Percentiles rank a stretch among this genome's conserved stretches.
Evolutionary conservation across 2,113 vertebrate species (phyloP).

Genomic region (Lutjanus erythropterus): DNA sequence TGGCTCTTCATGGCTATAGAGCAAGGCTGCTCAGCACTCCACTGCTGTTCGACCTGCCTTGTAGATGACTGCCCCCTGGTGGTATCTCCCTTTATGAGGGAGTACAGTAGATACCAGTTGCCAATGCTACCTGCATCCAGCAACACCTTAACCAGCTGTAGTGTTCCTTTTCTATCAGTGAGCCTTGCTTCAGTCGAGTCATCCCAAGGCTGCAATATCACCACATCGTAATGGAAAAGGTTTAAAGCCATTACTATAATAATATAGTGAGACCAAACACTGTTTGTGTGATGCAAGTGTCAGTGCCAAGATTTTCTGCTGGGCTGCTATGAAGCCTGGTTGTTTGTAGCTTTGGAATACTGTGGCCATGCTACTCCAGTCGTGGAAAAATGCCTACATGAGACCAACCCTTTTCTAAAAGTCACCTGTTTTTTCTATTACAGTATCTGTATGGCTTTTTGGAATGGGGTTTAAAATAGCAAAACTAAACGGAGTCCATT

Average conservation of each 20-base stretch:
- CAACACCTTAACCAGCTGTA: conserved; percentile 62
- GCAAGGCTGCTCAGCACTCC: conserved; percentile 22
- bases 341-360: conserved; percentile 81
- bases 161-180: conserved; percentile 52
- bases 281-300: conserved; percentile 81
- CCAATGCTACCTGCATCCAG: conserved; percentile 59
- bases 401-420: conserved; percentile 78
- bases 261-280: conserved; percentile 84
- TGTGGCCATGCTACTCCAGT: conserved; percentile 77
- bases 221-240: conserved; percentile 61
- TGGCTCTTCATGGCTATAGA: conserved; percentile 32
- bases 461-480: conserved; percentile 56
- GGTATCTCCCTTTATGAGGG: conserved; percentile 34
- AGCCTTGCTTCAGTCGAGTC: conserved; percentile 58
- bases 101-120: conserved; percentile 44
- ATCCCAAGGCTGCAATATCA: conserved; percentile 70
- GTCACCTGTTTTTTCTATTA: conserved; percentile 53
- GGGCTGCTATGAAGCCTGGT: conserved; percentile 69
- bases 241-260: conserved; percentile 77
- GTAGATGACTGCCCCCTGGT: conserved; percentile 48
- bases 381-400: conserved; percentile 69
- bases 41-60: neutral
- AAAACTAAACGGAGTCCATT: conserved; percentile 57
- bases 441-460: conserved; percentile 52
- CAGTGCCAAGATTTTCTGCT: conserved; percentile 79